Base-by-base conservation (phyloP, 2,113 vertebrate species). In the Pipa parva region DNA sequence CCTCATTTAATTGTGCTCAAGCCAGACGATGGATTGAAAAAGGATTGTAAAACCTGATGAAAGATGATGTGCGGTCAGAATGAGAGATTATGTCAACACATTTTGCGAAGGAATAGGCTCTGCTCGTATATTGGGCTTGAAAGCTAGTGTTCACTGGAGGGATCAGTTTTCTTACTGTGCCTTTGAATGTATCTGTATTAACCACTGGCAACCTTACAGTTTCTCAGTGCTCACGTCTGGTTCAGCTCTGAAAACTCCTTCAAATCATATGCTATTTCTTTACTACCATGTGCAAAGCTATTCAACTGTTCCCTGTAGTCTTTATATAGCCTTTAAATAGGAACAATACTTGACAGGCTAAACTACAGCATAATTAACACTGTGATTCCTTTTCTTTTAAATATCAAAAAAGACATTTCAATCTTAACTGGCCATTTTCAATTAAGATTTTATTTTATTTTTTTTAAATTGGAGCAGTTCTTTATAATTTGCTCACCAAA, bases 41-140 rank as follows among this genome's bases (percentile, higher is more conserved):
- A 37, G 65, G 65, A 60, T 60, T 69, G 56, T 69, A 69, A 69
- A 69, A 69, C 48, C 56, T 28, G 65, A 69, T 69, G 65, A 69
- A 69, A 69, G 65, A 69, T 69, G 65, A 69, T 69, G 65, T 69
- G 65, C 31, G 65, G 65, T 52, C 33, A 51, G 49, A 69, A 59
- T 69, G 57, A 69, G 33, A 69, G 65, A 69, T 69, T 69, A 69
- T 69, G 65, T 69, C 65, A 69, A 69, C 65, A 69, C 57, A 60
- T 56, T 59, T 57, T 22, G 48, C 22, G 27, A 52, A 36, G 59
- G 65, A 69, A 59, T 50, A n/a, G 57, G 22, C 46, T 60, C 65
- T 60, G 56, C 46, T 52, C 36, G 31, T 69, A 69, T 60, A 69
- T 60, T 60, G 65, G 65, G 65, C 48, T 69, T 69, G 58, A 60